These are phyloP conservation scores for Sebastes itinus DNA, from an alignment of 2,797 vertebrate species.

Conservation along the genomic window DNA sequence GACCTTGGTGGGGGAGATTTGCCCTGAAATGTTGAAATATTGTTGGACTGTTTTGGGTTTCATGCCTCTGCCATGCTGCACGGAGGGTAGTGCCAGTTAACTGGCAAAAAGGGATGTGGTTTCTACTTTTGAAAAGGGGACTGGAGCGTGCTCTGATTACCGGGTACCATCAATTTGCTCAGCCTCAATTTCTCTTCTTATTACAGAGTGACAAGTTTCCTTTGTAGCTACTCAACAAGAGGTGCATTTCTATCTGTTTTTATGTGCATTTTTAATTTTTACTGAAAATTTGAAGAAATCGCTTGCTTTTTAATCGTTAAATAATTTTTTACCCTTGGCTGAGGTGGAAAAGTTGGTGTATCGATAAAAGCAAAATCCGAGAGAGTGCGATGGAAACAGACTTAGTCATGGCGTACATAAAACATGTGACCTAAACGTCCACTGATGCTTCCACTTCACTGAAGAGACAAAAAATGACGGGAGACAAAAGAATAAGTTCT, in stretches of 20 bases:
- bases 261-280: no score
- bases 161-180: background rate
- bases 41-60: background rate
- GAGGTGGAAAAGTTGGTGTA: no score
- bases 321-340: no score
- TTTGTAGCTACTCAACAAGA: background rate
- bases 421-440: background rate
- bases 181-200: background rate
- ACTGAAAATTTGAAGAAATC: no score
- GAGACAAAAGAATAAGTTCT: accelerated
- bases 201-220: background rate
- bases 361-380: no score
- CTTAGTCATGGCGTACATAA: no score
- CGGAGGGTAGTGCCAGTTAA: background rate
- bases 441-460: background rate
- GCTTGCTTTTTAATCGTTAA: no score
- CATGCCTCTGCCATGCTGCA: background rate
- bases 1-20: background rate
- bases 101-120: background rate
- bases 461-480: background rate
- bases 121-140: background rate
- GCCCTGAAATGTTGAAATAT: background rate
- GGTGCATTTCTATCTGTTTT: background rate
- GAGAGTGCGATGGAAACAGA: no score
- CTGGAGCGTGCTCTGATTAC: background rate